phyloP scores from a whole-genome alignment of 2,888 invertebrate species.

The Isoperla grammatica region DNA sequence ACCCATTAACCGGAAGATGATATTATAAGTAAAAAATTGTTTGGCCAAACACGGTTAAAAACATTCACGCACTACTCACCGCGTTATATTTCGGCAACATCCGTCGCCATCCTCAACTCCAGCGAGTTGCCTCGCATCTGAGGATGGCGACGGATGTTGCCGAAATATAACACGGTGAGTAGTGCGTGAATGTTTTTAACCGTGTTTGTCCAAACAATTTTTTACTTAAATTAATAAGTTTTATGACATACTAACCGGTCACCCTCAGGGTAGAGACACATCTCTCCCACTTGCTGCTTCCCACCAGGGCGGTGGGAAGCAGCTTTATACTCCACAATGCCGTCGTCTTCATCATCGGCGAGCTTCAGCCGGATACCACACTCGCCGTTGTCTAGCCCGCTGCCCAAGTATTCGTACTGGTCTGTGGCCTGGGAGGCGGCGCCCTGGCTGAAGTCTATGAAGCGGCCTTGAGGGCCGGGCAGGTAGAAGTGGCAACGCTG shows the following conservation, averaged over 20 bases:
- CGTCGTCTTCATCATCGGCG: background rate
- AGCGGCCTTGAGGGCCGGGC: background rate
- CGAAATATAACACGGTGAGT: no score
- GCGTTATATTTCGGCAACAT: no score
- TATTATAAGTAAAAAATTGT: no score
- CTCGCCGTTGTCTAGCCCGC: background rate
- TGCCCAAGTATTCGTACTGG: slow-evolving; percentile 4
- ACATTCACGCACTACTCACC: no score
- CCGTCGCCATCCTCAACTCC: no score
- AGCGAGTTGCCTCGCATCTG: no score
- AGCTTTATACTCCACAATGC: slow-evolving; percentile 5
- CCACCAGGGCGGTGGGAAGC: background rate
- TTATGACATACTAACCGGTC: slow-evolving; percentile 3
- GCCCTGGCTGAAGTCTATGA: slow-evolving; percentile 1
- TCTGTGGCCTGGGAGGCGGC: background rate
- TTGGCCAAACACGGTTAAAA: no score
- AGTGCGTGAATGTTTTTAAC: no score
- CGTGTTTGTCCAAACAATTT: no score
- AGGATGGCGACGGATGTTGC: no score
- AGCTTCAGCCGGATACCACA: slow-evolving; percentile 3
- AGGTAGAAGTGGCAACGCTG: slow-evolving; percentile 6
- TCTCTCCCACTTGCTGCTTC: background rate
- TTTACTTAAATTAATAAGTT: no score
- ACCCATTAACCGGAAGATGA: no score
- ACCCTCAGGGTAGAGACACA: background rate